These are phyloP conservation scores for Lasioglossum leucozonium DNA, from an alignment of 2,888 invertebrate genomes.

Conservation along the genomic window DNA sequence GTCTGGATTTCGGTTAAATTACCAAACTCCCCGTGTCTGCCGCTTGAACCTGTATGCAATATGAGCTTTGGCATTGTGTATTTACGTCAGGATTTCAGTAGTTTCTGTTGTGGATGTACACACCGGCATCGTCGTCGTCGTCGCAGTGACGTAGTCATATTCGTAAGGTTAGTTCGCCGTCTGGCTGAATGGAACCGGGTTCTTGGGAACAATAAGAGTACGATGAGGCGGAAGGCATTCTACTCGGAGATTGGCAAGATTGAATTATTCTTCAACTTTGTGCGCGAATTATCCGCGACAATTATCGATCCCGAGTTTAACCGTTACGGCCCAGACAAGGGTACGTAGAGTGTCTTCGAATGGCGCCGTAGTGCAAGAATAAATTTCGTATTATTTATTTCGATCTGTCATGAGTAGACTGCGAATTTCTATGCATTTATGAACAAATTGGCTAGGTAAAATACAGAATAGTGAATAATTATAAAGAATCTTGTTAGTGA, in stretches of 20 bases:
- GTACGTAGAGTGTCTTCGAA: neutral
- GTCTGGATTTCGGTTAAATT: constrained; percentile 45
- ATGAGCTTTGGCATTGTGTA: constrained; percentile 49
- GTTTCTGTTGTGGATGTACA: constrained; percentile 48
- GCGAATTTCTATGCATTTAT: too few relatives aligned
- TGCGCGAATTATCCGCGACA: constrained; percentile 1
- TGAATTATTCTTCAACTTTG: constrained; percentile 32
- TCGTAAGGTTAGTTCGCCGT: constrained; percentile 34
- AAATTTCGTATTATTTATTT: neutral
- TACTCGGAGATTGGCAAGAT: constrained; percentile 41
- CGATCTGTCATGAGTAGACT: neutral
- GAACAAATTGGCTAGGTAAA: too few relatives aligned
- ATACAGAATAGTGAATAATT: too few relatives aligned
- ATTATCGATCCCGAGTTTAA: neutral
- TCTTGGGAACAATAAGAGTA: constrained; percentile 37
- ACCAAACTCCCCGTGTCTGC: constrained; percentile 35
- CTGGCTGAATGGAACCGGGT: constrained; percentile 33
- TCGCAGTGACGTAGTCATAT: constrained; percentile 13
- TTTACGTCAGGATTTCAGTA: constrained; percentile 48
- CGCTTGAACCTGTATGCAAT: constrained; percentile 41
- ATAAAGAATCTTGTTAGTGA: too few relatives aligned
- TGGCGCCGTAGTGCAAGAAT: too few relatives aligned
- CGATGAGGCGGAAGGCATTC: constrained; percentile 17
- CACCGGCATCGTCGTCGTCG: neutral
- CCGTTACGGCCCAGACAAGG: neutral